These are phyloP conservation scores for Aphaenogaster ashmeadi DNA, from an alignment of 1,140 invertebrate species.

Conservation along the genomic window DNA sequence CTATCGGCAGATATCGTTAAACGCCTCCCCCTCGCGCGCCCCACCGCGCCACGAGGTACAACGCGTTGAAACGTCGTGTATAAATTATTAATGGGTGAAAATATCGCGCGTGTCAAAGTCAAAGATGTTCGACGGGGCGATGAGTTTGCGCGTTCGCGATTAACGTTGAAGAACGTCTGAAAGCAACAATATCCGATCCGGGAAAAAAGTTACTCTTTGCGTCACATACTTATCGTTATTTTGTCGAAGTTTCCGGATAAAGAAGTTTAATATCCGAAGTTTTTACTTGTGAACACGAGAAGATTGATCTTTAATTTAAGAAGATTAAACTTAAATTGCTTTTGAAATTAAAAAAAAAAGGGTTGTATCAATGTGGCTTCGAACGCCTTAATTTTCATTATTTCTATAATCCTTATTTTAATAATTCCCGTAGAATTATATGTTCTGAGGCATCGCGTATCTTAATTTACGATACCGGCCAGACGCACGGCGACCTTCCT, in stretches of 20 bases:
- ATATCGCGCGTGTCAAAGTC: slow-evolving; percentile 45
- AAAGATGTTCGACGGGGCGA: slow-evolving; percentile 13
- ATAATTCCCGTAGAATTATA: slow-evolving; percentile 12
- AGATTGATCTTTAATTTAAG: not conserved
- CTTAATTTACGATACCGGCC: slow-evolving; percentile 33
- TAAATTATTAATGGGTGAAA: slow-evolving; percentile 55
- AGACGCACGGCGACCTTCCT: slow-evolving; percentile 38
- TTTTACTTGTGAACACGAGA: not conserved
- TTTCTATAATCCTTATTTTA: slow-evolving; percentile 12
- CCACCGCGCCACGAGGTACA: not conserved
- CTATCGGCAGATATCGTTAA: slow-evolving; percentile 56
- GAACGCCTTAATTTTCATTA: slow-evolving; percentile 33
- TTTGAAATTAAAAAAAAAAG: not conserved
- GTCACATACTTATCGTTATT: not conserved
- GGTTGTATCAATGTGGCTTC: not conserved
- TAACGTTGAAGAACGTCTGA: not conserved
- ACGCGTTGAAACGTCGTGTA: slow-evolving; percentile 22
- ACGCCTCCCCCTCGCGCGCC: slow-evolving; percentile 39
- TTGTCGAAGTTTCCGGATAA: not conserved
- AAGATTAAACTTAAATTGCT: slow-evolving; percentile 13
- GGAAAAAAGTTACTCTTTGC: not conserved
- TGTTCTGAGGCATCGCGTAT: not conserved
- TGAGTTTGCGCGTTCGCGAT: slow-evolving; percentile 33
- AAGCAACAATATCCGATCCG: not conserved
- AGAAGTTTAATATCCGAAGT: not conserved